A percentile compares a stretch with the other conserved stretches of the same genome.
phyloP scores from a whole-genome alignment of 1,140 invertebrate genomes.

The Rhynchophorus ferrugineus region DNA sequence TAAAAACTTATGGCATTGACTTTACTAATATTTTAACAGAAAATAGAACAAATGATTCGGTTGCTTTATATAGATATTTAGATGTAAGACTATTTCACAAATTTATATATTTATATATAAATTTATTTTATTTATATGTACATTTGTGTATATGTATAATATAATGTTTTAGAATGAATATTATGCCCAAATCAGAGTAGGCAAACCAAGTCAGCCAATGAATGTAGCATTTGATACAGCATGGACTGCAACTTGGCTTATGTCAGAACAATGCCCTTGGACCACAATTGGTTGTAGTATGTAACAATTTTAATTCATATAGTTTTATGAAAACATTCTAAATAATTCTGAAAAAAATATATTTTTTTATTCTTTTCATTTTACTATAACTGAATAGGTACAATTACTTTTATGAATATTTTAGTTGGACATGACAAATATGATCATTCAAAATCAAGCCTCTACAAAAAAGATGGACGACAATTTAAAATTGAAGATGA shows the following conservation, averaged over 20 bases:
- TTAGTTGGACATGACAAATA: conserved; percentile 36
- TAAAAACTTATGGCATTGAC: conserved; percentile 18
- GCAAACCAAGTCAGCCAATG: conserved; percentile 54
- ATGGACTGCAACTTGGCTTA: conserved; percentile 59
- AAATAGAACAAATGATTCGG: conserved; percentile 32
- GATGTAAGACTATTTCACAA: conserved; percentile 36
- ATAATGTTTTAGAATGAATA: conserved; percentile 53
- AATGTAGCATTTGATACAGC: conserved; percentile 64
- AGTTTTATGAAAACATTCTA: too few relatives aligned
- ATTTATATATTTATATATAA: too few relatives aligned
- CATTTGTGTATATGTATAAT: too few relatives aligned
- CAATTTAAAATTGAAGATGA: conserved; percentile 52
- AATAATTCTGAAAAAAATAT: too few relatives aligned
- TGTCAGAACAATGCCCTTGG: conserved; percentile 52
- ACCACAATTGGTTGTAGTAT: conserved; percentile 57
- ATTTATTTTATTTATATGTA: too few relatives aligned
- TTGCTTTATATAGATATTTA: conserved; percentile 37
- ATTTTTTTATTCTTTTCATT: too few relatives aligned
- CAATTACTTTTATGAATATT: too few relatives aligned
- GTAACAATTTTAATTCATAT: too few relatives aligned
- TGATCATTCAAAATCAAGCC: conserved; percentile 47
- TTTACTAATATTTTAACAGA: conserved; percentile 11
- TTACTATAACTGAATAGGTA: too few relatives aligned
- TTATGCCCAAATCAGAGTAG: conserved; percentile 55
- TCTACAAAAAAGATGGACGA: conserved; percentile 56